Base-by-base conservation (phyloP, 2,113 vertebrate species). In the Todiramphus saurophagus region DNA sequence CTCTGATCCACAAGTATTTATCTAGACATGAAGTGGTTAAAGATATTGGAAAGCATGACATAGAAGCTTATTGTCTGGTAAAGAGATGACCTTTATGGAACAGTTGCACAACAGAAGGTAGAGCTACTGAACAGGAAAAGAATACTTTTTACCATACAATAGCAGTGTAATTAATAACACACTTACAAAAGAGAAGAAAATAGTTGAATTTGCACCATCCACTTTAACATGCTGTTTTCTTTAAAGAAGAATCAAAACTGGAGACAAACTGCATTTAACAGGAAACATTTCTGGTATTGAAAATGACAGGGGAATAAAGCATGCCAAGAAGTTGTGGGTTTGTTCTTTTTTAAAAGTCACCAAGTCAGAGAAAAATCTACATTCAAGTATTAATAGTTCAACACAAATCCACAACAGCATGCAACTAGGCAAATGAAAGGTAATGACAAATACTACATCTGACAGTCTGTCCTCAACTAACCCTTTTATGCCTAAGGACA, bases 51-150 rank as follows among this genome's bases (percentile, higher is more conserved):
- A 97, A 96, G 59, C 60, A 83, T 97, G 95, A 95, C 89, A 97
- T 96, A 97, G 96, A 90, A 95, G 64, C 76, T 72, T 93, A 97
- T 55, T 67, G 73, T 91, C 73, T 96, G 78, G 68, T 89, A 93
- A 93, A 86, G 90, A 85, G 75, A 69, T 88, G 89, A 90, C 63
- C 94, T 97, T 96, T 96, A 94, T 35, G 62, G 68, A 96, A 62
- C 46, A 80, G 72, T 70, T 96, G 93, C 51, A 89, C 43, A 89
- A 79, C 63, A 91, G 75, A 93, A 95, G 21, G n/a, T 77, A 76
- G 53, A 87, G 93, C 56, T 93, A 89, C 87, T 68, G 86, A 93
- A 91, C 6, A 92, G 19, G 43, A 35, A 85, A 96, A 93, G 66
- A 35, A 73, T 14, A 39, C 37, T 81, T 88, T 68, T 83, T 88